These are phyloP conservation scores for Drosophila busckii DNA, from an alignment of 1,140 invertebrate genomes.

Conservation along the genomic window DNA sequence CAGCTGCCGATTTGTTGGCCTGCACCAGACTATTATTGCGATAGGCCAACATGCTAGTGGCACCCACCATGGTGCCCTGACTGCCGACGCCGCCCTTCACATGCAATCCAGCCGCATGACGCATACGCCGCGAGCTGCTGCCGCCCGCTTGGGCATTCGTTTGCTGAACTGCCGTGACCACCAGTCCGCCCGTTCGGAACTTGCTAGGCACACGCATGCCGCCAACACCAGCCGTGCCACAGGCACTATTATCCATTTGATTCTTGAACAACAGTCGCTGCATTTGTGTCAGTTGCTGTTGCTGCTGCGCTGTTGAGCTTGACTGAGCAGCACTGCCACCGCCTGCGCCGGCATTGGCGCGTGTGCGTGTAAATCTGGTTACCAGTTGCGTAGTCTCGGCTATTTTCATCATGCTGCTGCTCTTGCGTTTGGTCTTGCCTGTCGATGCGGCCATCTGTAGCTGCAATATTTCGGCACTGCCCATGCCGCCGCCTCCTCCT, in stretches of 20 bases:
- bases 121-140: slow-evolving; percentile 37
- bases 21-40: slow-evolving; percentile 11
- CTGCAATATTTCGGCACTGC: neutral
- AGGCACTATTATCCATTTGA: neutral
- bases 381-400: slow-evolving; percentile 67
- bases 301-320: slow-evolving; percentile 14
- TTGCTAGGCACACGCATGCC: slow-evolving; percentile 48
- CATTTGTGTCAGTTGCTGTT: slow-evolving; percentile 28
- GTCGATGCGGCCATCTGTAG: neutral
- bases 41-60: slow-evolving; percentile 16
- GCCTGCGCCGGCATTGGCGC: slow-evolving; percentile 11
- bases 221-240: slow-evolving; percentile 14
- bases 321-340: slow-evolving; percentile 5
- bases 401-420: slow-evolving; percentile 58
- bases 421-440: slow-evolving; percentile 49
- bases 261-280: slow-evolving; percentile 43
- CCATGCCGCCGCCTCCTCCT: slow-evolving; percentile 2
- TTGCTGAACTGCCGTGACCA: slow-evolving; percentile 80
- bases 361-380: slow-evolving; percentile 44
- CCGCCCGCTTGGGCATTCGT: slow-evolving; percentile 12
- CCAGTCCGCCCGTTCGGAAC: slow-evolving; percentile 82
- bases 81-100: slow-evolving; percentile 16
- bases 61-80: neutral
- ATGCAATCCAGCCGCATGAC: slow-evolving; percentile 22
- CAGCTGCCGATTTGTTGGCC: slow-evolving; percentile 26